Percentiles rank a stretch among this genome's conserved stretches.
phyloP scores from a whole-genome alignment of 2,113 vertebrate genomes.

The Psilopsiagon aurifrons region DNA sequence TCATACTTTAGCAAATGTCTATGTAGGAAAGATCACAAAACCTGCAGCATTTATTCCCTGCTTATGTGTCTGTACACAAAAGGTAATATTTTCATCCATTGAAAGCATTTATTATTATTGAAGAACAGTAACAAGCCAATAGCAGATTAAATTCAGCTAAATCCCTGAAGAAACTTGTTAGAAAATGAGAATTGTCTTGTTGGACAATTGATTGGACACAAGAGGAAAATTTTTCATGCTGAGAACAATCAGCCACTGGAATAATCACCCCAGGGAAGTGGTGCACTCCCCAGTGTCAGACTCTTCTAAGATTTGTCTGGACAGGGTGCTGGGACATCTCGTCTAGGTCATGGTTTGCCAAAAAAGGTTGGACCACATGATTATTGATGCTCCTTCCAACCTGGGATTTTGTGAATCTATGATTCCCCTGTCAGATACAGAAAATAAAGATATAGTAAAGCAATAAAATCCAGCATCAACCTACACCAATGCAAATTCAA shows the following conservation, averaged over 20 bases:
- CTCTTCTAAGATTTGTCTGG: neutral
- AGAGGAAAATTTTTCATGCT: neutral
- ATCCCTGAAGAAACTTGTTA: neutral
- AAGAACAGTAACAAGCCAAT: neutral
- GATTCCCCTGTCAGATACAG: neutral
- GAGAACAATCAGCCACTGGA: neutral
- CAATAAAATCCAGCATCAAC: neutral
- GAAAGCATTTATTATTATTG: neutral
- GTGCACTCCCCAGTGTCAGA: neutral
- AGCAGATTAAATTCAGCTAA: neutral
- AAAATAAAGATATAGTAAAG: neutral
- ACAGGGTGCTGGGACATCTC: neutral
- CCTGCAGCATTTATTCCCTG: neutral
- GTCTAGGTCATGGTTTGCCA: neutral
- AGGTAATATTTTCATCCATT: neutral
- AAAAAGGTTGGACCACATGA: neutral
- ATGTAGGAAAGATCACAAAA: neutral
- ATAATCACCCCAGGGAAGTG: neutral
- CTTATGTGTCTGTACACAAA: neutral
- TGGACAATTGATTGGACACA: neutral
- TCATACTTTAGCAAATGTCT: neutral
- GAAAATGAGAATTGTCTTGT: neutral
- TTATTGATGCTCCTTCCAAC: neutral
- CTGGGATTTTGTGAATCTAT: neutral
- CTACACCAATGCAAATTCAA: neutral